Base-by-base conservation (phyloP, 2,797 vertebrate species). In the Acanthiza pusilla region DNA sequence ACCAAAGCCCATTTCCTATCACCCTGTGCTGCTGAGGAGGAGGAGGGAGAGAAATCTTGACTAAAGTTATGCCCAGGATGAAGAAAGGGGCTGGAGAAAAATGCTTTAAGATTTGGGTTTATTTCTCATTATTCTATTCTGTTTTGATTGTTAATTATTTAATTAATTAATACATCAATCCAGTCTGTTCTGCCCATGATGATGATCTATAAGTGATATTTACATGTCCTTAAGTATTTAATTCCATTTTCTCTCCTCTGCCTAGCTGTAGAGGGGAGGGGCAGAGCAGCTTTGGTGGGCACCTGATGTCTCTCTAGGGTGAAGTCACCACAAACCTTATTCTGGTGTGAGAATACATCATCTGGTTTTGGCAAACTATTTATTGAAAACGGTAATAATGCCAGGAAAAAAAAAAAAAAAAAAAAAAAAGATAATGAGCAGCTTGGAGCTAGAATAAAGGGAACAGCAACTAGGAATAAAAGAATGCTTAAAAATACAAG, bases 71-170 rank as follows among this genome's bases (percentile, higher is more conserved):
- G 5, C 19, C 16, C 10, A 2, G 12, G 32, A 55, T 43, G 11
- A 66, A 23, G 9, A 21, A 6, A 72, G 23, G 3, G 1, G 2
- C 13, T 0, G 0, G 16, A 25, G 10, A 22, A 43, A 72, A 32
- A 25, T 36, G 9, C 22, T 47, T 48, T 20, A 77, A 14, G 9
- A 26, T 61, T 65, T 54, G 16, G 2, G 3, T 29, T 45, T 40
- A 9, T 51, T 62, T 57, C 16, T 51, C 18, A 5, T 57, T 57
- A 32, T 23, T 48, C 8, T 45, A 18, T 9, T 68, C 7, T 51
- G 4, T n/a, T 82, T 82, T 34, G 10, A 29, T 36, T 57, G 19
- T 2, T 36, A 32, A 38, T 11, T 22, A 77, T 54, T 38, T 1
- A 54, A 48, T 84, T 51, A 26, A 50, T 50, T 16, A 42, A 34